Evolutionary conservation across 2,888 invertebrate genomes (phyloP).

Genomic region (Tineola bisselliella): DNA sequence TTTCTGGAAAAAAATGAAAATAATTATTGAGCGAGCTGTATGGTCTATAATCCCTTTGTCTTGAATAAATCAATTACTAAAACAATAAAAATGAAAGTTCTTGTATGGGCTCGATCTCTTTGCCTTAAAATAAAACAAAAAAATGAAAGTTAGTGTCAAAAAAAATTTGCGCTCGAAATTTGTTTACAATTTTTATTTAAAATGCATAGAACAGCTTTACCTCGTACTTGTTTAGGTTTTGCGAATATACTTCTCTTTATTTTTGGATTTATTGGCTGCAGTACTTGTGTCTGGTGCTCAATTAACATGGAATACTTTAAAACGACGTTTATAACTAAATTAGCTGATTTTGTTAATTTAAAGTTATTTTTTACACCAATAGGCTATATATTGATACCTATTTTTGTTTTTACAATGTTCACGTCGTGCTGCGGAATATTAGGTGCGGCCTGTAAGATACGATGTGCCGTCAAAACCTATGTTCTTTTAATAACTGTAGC

Average conservation of each 20-base stretch:
- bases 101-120: too few species aligned
- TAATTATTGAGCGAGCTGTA: too few species aligned
- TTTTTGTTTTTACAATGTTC: conserved; percentile 35
- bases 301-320: conserved; percentile 43
- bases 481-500: conserved; percentile 40
- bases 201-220: conserved; percentile 50
- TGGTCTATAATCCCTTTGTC: too few species aligned
- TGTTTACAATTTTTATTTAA: conserved; percentile 17
- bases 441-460: conserved; percentile 46
- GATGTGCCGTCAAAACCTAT: conserved; percentile 51
- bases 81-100: too few species aligned
- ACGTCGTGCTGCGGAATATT: conserved; percentile 53
- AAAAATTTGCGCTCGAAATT: neutral
- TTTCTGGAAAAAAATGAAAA: too few species aligned
- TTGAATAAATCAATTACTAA: too few species aligned
- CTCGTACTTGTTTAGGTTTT: conserved; percentile 52
- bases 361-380: conserved; percentile 45
- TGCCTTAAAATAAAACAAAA: too few species aligned
- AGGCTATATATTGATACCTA: conserved; percentile 37
- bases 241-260: conserved; percentile 46
- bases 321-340: conserved; percentile 34
- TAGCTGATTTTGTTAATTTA: conserved; percentile 44
- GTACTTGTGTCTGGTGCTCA: conserved; percentile 48
- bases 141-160: too few species aligned
- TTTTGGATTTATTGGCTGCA: conserved; percentile 30